Base-by-base conservation (phyloP, 2,797 vertebrate genomes). In the Periparus ater region DNA sequence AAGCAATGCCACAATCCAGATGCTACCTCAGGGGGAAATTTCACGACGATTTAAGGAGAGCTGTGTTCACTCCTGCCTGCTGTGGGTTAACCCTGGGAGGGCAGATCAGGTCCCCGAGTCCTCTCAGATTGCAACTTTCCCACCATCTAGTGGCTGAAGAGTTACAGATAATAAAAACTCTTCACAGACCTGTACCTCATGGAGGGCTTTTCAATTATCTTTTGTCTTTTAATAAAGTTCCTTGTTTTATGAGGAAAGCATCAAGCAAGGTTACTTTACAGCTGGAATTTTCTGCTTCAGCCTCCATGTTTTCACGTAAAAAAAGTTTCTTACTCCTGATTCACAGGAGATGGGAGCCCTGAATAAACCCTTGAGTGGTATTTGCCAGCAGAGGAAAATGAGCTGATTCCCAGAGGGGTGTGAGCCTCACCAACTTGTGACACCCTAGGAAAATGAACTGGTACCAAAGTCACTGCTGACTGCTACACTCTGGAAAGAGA, bases 61-160 rank as follows among this genome's bases (percentile, higher is more conserved):
- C 60, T 75, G 85, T 42, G 51, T 54, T 92, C 78, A 6, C 54
- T 67, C 60, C 48, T 25, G n/a, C 73, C 82, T 83, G 62, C 32
- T n/a, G 58, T 45, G 66, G 54, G 38, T 82, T 81, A 81, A 76
- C 66, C 89, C 76, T 66, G 34, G 58, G 74, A 91, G 95, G 89
- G 83, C 89, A 93, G 53, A 90, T 38, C 66, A 73, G 18, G 89
- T 73, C 82, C 84, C 65, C 0, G 3, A 65, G 45, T 19, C 53
- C 82, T 91, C 68, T 68, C 85, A 80, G 23, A 54, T 88, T 94
- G 89, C 78, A 4, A 38, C 94, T 91, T 93, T 93, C 95, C 48
- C 91, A 94, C 92, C 95, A 96, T 86, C 94, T 97, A 96, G 94
- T 92, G 94, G 89, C 45, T 94, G 53, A 93, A 95, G 68, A 83